These are phyloP conservation scores for Sarcophilus harrisii DNA, from an alignment of 2,797 vertebrate species.

Conservation along the genomic window DNA sequence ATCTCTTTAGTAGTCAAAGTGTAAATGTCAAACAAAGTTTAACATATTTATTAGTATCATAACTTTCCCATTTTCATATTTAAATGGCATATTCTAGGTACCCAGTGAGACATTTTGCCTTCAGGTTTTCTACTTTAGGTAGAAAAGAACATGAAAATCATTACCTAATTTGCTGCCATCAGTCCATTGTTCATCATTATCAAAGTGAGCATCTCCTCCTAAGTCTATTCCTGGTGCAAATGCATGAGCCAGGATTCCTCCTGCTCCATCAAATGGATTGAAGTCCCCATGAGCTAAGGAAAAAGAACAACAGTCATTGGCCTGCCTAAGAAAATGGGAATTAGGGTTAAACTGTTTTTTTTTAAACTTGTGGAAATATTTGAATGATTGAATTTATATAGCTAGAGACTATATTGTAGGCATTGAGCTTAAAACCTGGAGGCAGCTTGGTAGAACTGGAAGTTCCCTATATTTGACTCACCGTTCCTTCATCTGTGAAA, in stretches of 20 bases:
- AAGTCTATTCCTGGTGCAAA: conserved; percentile 84
- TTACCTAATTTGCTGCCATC: conserved; percentile 65
- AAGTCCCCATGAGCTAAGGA: conserved; percentile 90
- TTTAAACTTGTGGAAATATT: neutral
- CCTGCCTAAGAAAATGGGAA: neutral
- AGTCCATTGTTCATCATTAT: conserved; percentile 91
- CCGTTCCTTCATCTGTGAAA: neutral
- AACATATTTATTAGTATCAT: neutral
- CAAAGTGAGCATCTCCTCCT: conserved; percentile 95
- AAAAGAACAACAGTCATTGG: conserved; percentile 30
- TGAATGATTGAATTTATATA: neutral
- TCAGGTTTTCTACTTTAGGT: neutral
- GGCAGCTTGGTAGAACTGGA: neutral
- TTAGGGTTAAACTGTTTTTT: neutral
- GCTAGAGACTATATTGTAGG: neutral
- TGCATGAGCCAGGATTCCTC: conserved; percentile 89
- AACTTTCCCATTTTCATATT: neutral
- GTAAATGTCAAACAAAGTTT: neutral
- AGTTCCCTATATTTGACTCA: neutral
- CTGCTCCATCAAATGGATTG: conserved; percentile 90
- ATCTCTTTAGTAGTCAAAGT: neutral
- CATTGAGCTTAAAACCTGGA: neutral
- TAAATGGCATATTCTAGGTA: neutral
- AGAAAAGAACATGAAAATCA: neutral
- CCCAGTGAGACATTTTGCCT: neutral